phyloP scores from a whole-genome alignment of 2,797 vertebrate genomes.

The Dermochelys coriacea region DNA sequence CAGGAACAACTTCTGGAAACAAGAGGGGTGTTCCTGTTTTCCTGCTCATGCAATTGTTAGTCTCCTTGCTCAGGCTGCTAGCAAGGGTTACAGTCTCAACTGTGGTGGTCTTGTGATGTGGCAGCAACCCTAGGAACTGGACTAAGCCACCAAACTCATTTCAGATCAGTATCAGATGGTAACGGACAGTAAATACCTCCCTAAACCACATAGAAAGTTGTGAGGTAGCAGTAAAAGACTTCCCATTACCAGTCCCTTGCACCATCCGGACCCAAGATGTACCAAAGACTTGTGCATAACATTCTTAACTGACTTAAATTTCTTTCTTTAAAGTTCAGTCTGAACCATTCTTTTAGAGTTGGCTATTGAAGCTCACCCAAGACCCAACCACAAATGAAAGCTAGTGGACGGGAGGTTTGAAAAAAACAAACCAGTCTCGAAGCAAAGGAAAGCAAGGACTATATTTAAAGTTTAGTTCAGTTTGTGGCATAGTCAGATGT shows the following conservation, averaged over 20 bases:
- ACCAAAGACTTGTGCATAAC: background rate
- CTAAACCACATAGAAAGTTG: background rate
- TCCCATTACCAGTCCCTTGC: background rate
- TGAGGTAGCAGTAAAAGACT: background rate
- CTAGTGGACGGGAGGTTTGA: background rate
- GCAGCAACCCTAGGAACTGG: rapidly evolving
- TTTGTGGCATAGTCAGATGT: background rate
- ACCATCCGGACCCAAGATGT: background rate
- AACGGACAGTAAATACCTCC: background rate
- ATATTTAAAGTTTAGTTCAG: background rate
- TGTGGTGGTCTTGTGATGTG: background rate
- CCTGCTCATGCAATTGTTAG: background rate
- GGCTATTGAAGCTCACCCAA: background rate
- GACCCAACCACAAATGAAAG: background rate
- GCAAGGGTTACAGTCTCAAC: background rate
- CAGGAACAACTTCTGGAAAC: background rate
- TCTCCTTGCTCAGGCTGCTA: background rate
- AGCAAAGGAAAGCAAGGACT: background rate
- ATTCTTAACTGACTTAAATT: rapidly evolving
- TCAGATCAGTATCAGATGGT: background rate
- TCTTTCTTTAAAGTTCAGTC: background rate
- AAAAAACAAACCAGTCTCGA: too few relatives aligned
- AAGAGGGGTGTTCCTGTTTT: background rate
- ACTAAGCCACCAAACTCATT: background rate
- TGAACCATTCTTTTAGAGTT: background rate